Conservation (phyloP, 2,888 invertebrate genomes). For the Eulithis prunata region DNA sequence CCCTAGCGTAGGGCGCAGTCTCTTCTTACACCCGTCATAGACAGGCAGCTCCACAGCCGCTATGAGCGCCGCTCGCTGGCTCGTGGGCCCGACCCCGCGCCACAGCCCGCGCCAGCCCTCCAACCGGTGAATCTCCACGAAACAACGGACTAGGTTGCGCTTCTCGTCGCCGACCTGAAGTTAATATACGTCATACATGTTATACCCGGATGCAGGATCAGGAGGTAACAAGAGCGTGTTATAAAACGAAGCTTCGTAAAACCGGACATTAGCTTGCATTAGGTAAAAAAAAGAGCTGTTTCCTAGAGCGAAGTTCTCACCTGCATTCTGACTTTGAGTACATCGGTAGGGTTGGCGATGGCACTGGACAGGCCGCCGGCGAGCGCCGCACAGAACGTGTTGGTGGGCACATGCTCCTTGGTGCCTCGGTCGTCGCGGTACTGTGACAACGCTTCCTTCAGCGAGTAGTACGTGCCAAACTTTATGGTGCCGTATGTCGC, state of each 20-base stretch:
- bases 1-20: conserved; percentile 87
- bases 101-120: conserved; percentile 95
- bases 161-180: conserved; percentile 83
- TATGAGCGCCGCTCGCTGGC: conserved; percentile 96
- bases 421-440: conserved; percentile 77
- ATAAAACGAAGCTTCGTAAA: too few relatives aligned
- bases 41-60: conserved; percentile 97
- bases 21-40: conserved; percentile 95
- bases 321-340: conserved; percentile 98
- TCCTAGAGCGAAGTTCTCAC: conserved; percentile 62
- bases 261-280: too few relatives aligned
- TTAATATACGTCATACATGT: too few relatives aligned
- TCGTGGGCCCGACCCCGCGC: conserved; percentile 96
- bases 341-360: conserved; percentile 98
- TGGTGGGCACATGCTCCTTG: conserved; percentile 85
- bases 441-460: conserved; percentile 89
- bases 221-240: too few relatives aligned
- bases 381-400: conserved; percentile 92
- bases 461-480: conserved; percentile 96
- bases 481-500: conserved; percentile 98
- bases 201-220: too few relatives aligned
- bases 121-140: conserved; percentile 90
- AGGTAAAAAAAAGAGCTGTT: too few relatives aligned
- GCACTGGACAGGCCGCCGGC: conserved; percentile 96
- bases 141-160: conserved; percentile 89